Conservation (phyloP, 2,888 invertebrate genomes). For the Lathronympha strigana region DNA sequence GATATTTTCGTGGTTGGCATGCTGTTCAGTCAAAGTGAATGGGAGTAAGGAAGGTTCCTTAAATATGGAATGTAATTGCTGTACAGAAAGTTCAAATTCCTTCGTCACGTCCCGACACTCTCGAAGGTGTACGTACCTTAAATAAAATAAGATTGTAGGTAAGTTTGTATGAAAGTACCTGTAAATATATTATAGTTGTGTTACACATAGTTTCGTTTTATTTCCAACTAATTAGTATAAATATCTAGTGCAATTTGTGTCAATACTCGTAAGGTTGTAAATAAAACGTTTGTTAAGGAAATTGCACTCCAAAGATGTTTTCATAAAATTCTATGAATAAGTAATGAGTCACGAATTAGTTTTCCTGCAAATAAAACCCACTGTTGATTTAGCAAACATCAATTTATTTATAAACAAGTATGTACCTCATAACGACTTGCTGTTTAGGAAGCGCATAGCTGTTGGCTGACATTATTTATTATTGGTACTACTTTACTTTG, state of each 20-base stretch:
- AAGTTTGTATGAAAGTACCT: neutral
- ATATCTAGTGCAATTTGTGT: too few species aligned
- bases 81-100: neutral
- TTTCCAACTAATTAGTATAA: neutral
- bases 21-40: too few species aligned
- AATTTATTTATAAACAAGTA: constrained; percentile 42
- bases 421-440: constrained; percentile 9
- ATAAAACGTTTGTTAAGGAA: too few species aligned
- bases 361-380: constrained; percentile 4
- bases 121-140: neutral
- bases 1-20: neutral
- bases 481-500: too few species aligned
- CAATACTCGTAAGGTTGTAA: too few species aligned
- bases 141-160: neutral
- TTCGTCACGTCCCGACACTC: neutral
- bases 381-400: constrained; percentile 9
- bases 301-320: too few species aligned
- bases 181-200: constrained; percentile 19
- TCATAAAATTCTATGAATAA: neutral
- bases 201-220: neutral
- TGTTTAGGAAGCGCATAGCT: too few species aligned
- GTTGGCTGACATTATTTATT: too few species aligned
- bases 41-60: too few species aligned
- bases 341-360: neutral
- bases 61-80: neutral